phyloP scores from a whole-genome alignment of 1,140 invertebrate species.

The Rhizoglyphus robini region DNA sequence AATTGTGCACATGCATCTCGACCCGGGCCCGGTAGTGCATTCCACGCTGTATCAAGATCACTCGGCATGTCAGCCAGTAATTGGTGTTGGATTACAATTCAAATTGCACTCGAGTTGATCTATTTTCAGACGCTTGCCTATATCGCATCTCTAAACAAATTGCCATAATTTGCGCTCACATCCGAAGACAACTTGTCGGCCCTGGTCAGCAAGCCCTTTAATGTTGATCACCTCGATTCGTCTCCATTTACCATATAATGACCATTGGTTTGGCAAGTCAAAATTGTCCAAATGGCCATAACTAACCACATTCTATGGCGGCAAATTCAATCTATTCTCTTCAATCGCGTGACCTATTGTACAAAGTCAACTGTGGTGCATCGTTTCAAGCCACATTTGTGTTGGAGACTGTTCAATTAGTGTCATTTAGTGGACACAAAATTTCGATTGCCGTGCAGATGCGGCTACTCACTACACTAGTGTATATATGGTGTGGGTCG shows the following conservation, averaged over 20 bases:
- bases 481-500: too few relatives aligned
- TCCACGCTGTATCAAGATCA: too few relatives aligned
- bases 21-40: neutral
- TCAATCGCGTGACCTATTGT: neutral
- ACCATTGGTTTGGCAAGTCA: too few relatives aligned
- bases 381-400: too few relatives aligned
- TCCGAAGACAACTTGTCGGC: too few relatives aligned
- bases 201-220: too few relatives aligned
- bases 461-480: too few relatives aligned
- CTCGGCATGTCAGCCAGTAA: neutral
- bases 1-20: too few relatives aligned
- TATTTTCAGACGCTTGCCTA: neutral
- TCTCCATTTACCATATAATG: neutral
- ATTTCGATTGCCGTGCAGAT: too few relatives aligned
- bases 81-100: constrained; percentile 11
- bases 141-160: neutral
- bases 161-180: neutral
- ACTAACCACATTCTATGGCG: neutral
- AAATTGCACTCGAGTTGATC: neutral
- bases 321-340: neutral
- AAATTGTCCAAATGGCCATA: neutral
- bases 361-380: too few relatives aligned
- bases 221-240: neutral
- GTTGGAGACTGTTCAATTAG: too few relatives aligned
- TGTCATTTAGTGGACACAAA: too few relatives aligned